Evolutionary conservation across 2,797 vertebrate genomes (phyloP), one percentile per base, ranked within the genome.

Genomic region (Fringilla coelebs): DNA sequence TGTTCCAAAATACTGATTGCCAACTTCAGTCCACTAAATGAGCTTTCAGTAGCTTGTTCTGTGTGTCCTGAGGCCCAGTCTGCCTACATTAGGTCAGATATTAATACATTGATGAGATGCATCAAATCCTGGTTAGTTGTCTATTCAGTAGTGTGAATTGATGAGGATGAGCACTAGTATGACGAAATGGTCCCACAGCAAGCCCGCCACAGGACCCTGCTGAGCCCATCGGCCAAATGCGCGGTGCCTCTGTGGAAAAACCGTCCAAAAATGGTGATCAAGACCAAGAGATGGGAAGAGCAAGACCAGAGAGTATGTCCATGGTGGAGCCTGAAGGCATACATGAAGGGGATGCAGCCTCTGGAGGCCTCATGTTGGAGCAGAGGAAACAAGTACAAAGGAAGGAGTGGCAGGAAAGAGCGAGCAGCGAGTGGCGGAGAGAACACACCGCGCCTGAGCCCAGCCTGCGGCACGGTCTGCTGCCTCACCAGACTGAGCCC

Each of bases 391-490:
- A 1, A 45, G 21, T 26, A n/a, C 17, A 40, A 67, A 34, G 6
- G 28, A 60, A 63, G 16, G 7, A 76, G 17, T 7, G 34, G 6
- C 34, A 45, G 32, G 24, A 57, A 48, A 63, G 49, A 34, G 51
- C 0, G 2, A 83, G 40, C 9, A 60, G 38, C 4, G 10, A 78
- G 10, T 5, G 17, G 7, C 9, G 46, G n/a, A 40, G 18, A 66
- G 28, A 74, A 51, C 31, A 36, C 4, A 1, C 10, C 48, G 21
- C 48, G 13, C 20, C 9, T 46, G 12, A 61, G 10, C 29, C 19
- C 28, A 82, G 0, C 7, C 13, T 63, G 5, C 3, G 6, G n/a
- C 10, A 32, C 13, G 3, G 0, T 7, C 28, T 3, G 1, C 32
- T 2, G 2, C 29, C 24, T 77, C 2, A 2, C 8, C 0, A 7